These are phyloP conservation scores for Philhelius pedissequus DNA, from an alignment of 2,888 invertebrate genomes.

Conservation along the genomic window DNA sequence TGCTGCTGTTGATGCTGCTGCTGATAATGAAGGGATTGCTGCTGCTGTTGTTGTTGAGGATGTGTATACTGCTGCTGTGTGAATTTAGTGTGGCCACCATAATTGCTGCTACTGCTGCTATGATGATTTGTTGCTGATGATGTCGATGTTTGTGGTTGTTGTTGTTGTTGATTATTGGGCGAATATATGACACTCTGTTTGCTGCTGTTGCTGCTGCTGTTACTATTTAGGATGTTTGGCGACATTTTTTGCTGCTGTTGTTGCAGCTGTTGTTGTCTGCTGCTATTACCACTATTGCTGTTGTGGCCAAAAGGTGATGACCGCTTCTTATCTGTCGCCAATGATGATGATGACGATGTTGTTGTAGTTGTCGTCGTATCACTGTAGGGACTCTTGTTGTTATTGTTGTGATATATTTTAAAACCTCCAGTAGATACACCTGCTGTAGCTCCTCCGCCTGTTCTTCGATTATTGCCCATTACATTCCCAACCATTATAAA, in stretches of 20 bases:
- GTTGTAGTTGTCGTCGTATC: background rate
- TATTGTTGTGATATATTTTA: slow-evolving; percentile 63
- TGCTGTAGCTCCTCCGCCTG: background rate
- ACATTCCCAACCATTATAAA: slow-evolving; percentile 71
- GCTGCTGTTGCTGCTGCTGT: slow-evolving; percentile 60
- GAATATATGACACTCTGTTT: slow-evolving; percentile 67
- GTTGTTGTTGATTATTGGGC: slow-evolving; percentile 55
- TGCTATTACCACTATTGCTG: slow-evolving; percentile 21
- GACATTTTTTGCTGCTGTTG: slow-evolving; percentile 51
- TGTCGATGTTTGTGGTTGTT: slow-evolving; percentile 69
- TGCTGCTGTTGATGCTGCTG: slow-evolving; percentile 57
- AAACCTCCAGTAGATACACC: slow-evolving; percentile 36
- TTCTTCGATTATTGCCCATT: background rate
- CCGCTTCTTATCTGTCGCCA: slow-evolving; percentile 29
- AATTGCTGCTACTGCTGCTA: slow-evolving; percentile 63
- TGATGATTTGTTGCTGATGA: slow-evolving; percentile 65
- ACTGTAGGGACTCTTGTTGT: slow-evolving; percentile 53
- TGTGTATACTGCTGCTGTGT: slow-evolving; percentile 54
- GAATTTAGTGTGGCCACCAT: slow-evolving; percentile 48
- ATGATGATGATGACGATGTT: background rate
- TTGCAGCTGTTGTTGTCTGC: slow-evolving; percentile 53
- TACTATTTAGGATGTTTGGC: slow-evolving; percentile 62
- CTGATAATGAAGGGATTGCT: slow-evolving; percentile 42
- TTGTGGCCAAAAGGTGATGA: slow-evolving; percentile 44
- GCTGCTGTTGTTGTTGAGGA: slow-evolving; percentile 64